Evolutionary conservation across 2,888 invertebrate species (phyloP).

Genomic region (Ochropacha duplaris): DNA sequence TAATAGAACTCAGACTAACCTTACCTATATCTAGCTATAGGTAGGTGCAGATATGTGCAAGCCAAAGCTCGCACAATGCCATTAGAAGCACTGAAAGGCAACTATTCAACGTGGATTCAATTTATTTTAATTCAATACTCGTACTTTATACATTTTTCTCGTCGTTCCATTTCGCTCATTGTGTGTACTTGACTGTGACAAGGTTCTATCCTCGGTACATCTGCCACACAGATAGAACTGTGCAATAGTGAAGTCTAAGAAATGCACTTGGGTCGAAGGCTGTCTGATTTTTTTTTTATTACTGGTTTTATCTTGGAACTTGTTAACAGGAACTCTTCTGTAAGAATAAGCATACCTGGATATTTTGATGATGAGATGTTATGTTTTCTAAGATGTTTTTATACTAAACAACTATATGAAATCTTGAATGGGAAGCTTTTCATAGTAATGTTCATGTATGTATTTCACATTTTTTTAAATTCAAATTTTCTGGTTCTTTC

Average conservation of each 20-base stretch:
- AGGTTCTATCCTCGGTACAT: slow-evolving; percentile 18
- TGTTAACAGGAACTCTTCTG: too few species aligned
- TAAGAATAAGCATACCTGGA: too few species aligned
- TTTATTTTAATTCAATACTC: slow-evolving; percentile 53
- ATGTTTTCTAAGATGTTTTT: too few species aligned
- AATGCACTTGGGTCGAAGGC: slow-evolving; percentile 45
- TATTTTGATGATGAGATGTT: too few species aligned
- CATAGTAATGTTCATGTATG: too few species aligned
- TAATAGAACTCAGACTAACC: slow-evolving; percentile 1
- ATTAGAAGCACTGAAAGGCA: slow-evolving; percentile 38
- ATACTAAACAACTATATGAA: too few species aligned
- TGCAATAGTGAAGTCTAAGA: slow-evolving; percentile 31
- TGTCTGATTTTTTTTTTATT: not conserved
- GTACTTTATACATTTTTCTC: slow-evolving; percentile 36
- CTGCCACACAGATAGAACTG: slow-evolving; percentile 26
- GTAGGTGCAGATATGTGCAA: too few species aligned
- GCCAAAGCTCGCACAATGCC: slow-evolving; percentile 13
- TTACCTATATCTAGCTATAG: slow-evolving; percentile 4
- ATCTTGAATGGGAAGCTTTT: too few species aligned
- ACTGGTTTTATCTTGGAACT: too few species aligned
- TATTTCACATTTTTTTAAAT: too few species aligned
- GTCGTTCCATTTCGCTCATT: slow-evolving; percentile 39
- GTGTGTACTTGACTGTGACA: slow-evolving; percentile 27
- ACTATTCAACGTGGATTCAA: slow-evolving; percentile 51
- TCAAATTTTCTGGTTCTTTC: too few species aligned